Conservation (phyloP, 37 sponge, comb jelly and placozoan species). For the Cliona cf. orientalis region DNA sequence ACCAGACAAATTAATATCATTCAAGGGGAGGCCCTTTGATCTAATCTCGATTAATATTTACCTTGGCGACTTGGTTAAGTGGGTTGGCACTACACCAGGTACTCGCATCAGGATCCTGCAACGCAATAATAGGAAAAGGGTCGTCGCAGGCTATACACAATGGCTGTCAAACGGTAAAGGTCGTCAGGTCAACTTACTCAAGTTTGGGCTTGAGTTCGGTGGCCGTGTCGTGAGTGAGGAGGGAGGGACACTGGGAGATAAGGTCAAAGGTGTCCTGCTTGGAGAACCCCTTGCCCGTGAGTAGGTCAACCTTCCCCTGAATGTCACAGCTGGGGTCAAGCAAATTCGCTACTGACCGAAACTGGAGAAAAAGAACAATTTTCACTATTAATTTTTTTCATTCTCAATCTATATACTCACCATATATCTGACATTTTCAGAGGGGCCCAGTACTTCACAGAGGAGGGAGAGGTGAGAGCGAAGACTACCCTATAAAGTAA, state of each 20-base stretch:
- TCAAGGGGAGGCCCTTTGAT: not conserved
- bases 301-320: not conserved
- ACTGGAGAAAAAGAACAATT: not conserved
- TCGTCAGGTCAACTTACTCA: not conserved
- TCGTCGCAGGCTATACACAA: too few species aligned
- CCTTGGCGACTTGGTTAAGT: not conserved
- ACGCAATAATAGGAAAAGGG: not conserved
- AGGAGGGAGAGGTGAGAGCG: too few species aligned
- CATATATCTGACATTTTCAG: too few species aligned
- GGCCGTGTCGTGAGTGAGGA: not conserved
- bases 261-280: not conserved
- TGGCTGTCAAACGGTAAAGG: not conserved
- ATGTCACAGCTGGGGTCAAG: not conserved
- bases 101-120: not conserved
- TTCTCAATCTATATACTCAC: too few species aligned
- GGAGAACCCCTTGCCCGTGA: not conserved
- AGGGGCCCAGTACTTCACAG: too few species aligned
- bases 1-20: not conserved
- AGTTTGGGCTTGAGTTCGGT: not conserved
- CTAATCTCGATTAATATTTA: not conserved
- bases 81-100: not conserved
- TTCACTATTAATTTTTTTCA: not conserved
- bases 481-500: too few species aligned
- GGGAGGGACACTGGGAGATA: not conserved
- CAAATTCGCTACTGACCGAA: not conserved